Evolutionary conservation across 2,888 invertebrate genomes (phyloP).

Genomic region (Xanthorhoe spadicearia): DNA sequence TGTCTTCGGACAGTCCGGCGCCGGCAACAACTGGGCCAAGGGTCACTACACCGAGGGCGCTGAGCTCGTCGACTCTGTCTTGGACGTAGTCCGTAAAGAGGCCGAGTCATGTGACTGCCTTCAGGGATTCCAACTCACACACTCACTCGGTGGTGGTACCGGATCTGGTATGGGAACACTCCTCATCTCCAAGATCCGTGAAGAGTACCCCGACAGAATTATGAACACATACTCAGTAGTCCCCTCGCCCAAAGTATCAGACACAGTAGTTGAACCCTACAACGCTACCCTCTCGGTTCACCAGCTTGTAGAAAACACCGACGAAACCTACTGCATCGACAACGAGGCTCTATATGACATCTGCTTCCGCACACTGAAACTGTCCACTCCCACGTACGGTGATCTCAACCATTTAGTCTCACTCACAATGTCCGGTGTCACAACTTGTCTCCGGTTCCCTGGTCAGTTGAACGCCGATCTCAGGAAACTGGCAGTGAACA

Average conservation of each 20-base stretch:
- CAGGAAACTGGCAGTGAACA: constrained; percentile 96
- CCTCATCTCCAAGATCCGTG: constrained; percentile 94
- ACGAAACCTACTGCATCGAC: constrained; percentile 95
- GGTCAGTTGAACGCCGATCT: constrained; percentile 98
- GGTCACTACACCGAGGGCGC: constrained; percentile 90
- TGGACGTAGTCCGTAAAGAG: constrained; percentile 94
- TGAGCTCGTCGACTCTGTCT: constrained; percentile 89
- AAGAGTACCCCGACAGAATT: constrained; percentile 95
- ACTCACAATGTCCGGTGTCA: constrained; percentile 93
- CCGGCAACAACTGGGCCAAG: constrained; percentile 86
- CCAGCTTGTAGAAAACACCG: constrained; percentile 95
- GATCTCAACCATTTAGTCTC: constrained; percentile 96
- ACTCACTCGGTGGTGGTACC: constrained; percentile 87
- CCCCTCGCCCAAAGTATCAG: constrained; percentile 93
- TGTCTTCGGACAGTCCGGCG: constrained; percentile 87
- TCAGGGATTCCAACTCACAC: constrained; percentile 94
- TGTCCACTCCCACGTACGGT: constrained; percentile 94
- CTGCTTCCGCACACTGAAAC: constrained; percentile 94
- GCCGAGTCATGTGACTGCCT: constrained; percentile 96
- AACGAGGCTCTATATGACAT: constrained; percentile 88
- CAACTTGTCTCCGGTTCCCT: constrained; percentile 93
- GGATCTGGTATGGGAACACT: constrained; percentile 87
- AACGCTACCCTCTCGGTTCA: constrained; percentile 95
- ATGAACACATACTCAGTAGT: constrained; percentile 95
- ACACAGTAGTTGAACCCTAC: constrained; percentile 88